phyloP scores from a whole-genome alignment of 1,140 invertebrate genomes.

The Oncopodura yosiiana region DNA sequence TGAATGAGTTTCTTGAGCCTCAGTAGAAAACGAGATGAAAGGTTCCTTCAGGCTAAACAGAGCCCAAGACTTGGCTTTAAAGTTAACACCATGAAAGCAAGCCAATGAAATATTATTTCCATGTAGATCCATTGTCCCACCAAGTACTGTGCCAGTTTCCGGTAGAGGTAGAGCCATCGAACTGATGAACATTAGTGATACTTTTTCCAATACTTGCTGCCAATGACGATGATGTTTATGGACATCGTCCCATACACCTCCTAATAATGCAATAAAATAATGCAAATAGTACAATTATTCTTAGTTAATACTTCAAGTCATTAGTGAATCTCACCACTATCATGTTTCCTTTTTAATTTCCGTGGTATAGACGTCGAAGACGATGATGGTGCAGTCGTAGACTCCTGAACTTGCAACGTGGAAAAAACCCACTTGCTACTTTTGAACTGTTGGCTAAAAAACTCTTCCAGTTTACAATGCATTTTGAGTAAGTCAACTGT shows the following conservation, averaged over 20 bases:
- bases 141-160: slow-evolving; percentile 67
- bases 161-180: slow-evolving; percentile 53
- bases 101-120: slow-evolving; percentile 84
- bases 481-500: slow-evolving; percentile 93
- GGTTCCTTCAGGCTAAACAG: slow-evolving; percentile 89
- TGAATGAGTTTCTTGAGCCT: slow-evolving; percentile 70
- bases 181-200: slow-evolving; percentile 43
- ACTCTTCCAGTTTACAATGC: slow-evolving; percentile 91
- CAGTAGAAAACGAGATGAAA: slow-evolving; percentile 87
- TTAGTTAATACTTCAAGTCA: background rate
- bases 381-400: slow-evolving; percentile 32
- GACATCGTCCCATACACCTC: slow-evolving; percentile 28
- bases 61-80: slow-evolving; percentile 94
- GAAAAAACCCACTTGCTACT: slow-evolving; percentile 83
- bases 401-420: slow-evolving; percentile 45
- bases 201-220: slow-evolving; percentile 46
- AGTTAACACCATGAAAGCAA: slow-evolving; percentile 95
- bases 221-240: slow-evolving; percentile 51
- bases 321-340: background rate
- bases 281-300: slow-evolving; percentile 36
- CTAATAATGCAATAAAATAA: slow-evolving; percentile 11
- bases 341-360: slow-evolving; percentile 10
- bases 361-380: slow-evolving; percentile 6
- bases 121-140: slow-evolving; percentile 84
- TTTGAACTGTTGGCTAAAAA: slow-evolving; percentile 90